Percentiles rank a stretch among this genome's conserved stretches.
phyloP scores from a whole-genome alignment of 2,888 invertebrate genomes.

The Drosophila imparisetae region DNA sequence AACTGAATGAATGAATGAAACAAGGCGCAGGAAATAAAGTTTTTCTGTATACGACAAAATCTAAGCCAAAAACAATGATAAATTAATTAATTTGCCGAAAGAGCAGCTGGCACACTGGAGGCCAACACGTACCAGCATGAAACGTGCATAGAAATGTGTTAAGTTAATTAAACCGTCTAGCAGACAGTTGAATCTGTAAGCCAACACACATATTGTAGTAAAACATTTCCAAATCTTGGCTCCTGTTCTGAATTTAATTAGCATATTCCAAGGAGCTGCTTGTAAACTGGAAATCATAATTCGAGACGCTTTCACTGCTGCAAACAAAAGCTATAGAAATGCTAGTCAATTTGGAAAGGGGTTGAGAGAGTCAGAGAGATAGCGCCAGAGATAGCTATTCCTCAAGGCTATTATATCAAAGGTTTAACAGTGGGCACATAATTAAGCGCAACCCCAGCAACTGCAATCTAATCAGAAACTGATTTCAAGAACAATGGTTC shows the following conservation, averaged over 20 bases:
- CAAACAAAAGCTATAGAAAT: constrained; percentile 43
- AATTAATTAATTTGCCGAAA: constrained; percentile 65
- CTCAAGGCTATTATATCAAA: background rate
- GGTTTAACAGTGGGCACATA: constrained; percentile 13
- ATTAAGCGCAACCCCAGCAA: constrained; percentile 35
- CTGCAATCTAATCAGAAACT: constrained; percentile 54
- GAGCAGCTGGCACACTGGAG: constrained; percentile 20
- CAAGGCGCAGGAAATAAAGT: constrained; percentile 39
- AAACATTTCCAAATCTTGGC: background rate
- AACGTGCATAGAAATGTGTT: constrained; percentile 54
- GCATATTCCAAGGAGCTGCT: constrained; percentile 17
- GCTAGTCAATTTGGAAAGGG: background rate
- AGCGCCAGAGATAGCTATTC: background rate
- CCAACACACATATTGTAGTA: constrained; percentile 20
- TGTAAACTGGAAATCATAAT: constrained; percentile 26
- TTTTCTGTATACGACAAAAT: constrained; percentile 56
- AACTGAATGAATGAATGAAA: constrained; percentile 10
- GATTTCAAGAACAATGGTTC: constrained; percentile 51
- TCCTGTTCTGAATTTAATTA: constrained; percentile 41
- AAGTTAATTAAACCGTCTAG: constrained; percentile 53
- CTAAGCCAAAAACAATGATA: constrained; percentile 69
- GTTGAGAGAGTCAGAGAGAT: background rate
- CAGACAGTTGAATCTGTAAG: constrained; percentile 24
- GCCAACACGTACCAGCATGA: constrained; percentile 56
- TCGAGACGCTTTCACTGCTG: constrained; percentile 16